Conservation (phyloP, 2,113 vertebrate genomes). For the Mesitornis unicolor region DNA sequence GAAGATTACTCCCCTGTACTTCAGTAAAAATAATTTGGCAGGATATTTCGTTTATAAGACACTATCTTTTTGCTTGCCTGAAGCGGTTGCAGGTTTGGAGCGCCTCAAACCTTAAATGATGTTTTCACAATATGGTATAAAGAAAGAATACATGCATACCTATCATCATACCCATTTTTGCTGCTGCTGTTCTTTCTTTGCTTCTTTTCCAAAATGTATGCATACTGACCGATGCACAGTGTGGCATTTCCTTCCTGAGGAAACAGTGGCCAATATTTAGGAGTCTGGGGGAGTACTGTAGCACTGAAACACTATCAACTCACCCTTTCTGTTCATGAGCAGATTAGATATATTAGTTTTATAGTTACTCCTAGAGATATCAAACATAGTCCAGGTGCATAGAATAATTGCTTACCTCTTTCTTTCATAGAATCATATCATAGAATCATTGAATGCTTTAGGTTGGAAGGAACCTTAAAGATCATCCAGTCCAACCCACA, state of each 20-base stretch:
- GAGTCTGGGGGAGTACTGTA: not conserved
- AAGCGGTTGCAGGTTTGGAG: not conserved
- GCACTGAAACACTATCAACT: not conserved
- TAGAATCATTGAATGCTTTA: too few species aligned
- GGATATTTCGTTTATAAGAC: not conserved
- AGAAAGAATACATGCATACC: not conserved
- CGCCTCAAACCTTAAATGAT: not conserved
- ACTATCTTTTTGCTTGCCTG: not conserved
- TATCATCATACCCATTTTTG: not conserved
- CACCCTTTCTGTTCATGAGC: not conserved
- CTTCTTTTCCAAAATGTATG: not conserved
- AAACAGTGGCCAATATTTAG: not conserved
- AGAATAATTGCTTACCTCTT: not conserved
- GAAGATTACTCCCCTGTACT: not conserved
- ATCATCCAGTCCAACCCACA: too few species aligned
- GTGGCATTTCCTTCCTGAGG: not conserved
- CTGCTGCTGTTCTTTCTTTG: not conserved
- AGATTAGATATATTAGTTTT: not conserved
- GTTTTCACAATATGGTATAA: not conserved
- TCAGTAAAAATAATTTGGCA: not conserved
- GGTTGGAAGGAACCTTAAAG: too few species aligned
- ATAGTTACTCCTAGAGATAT: not conserved
- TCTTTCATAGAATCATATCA: too few species aligned
- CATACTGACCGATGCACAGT: fast-evolving
- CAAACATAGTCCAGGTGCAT: not conserved